Base-by-base conservation (phyloP, 2,113 vertebrate species). In the Capra hircus region DNA sequence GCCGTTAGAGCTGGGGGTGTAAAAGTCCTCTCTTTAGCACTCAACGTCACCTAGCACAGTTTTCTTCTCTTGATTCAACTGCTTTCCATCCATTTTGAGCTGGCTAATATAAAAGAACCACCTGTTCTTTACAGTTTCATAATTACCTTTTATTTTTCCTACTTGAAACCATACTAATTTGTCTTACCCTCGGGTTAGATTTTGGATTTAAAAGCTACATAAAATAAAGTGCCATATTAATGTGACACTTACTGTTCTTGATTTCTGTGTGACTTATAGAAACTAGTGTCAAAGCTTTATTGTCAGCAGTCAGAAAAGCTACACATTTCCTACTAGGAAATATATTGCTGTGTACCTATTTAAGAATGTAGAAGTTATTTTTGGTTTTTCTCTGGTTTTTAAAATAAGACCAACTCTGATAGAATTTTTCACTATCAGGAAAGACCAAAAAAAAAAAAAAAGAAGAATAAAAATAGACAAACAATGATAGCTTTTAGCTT, bases 261-360 rank as follows among this genome's bases (percentile, higher is more conserved):
- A 96, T 55, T 74, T 71, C 55, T 53, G 23, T 59, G 14, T 85
- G 74, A 48, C 10, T 78, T 83, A 71, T 27, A 11, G 55, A 92
- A 96, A 90, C 67, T 23, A 15, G 10, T 28, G n/a, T 64, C 74
- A 55, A 78, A 67, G 53, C 62, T 74, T 93, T 67, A 91, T 40
- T 95, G 87, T 95, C 50, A 83, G 33, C 95, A 78, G 55, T 96
- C n/a, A 90, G 53, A 71, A 90, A 92, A 55, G 53, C 40, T 36
- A 30, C 30, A 59, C 60, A 19, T 87, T 87, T 89, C 43, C 60
- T 82, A 8, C 60, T 86, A 62, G 50, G 53, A 55, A 71, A 36
- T 23, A 43, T 16, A 28, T 28, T 81, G 6, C 3, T 55, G 5
- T 36, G 27, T 3, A 82, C 33, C 25, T 86, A 82, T 15, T 45